Evolutionary conservation across 2,113 vertebrate species (phyloP), one percentile per base, ranked within the genome.

Genomic region (Protobothrops mucrosquamatus): DNA sequence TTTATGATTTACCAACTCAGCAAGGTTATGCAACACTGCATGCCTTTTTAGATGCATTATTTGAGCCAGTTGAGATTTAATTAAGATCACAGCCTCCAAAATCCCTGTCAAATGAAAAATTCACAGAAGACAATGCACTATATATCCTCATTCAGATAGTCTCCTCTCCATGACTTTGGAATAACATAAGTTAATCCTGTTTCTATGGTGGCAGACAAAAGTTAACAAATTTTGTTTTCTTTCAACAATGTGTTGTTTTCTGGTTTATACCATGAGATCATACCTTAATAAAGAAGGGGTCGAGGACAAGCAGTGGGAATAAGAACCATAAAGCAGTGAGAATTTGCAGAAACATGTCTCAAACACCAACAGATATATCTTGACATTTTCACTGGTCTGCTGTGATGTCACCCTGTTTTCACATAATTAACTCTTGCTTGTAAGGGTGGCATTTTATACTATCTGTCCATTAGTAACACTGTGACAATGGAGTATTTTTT

Each of bases 31-130:
- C 98, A 98, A 98, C 97, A 92, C 96, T 97, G 97, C 98, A 96
- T 97, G 98, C 98, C 97, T 98, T 98, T 97, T 98, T 97, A 98
- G 98, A 98, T 97, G 97, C 97, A 97, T 98, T 98, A 98, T 98
- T 99, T 98, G 97, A 98, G 98, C 98, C 97, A 97, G 98, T 98
- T 98, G 98, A 99, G 98, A 99, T 99, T 99, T 99, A 99, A 99
- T 99, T 99, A 99, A 98, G 98, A 99, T 99, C 98, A 98, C 98
- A 98, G 98, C 96, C 98, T 97, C 97, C 98, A 98, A 99, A 99
- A 99, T 98, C 98, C 98, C 97, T 97, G 98, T 98, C 98, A 98
- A 98, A 99, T 98, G 97, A 98, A 98, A 86, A 98, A 98, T 98
- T 98, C 98, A 98, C 96, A 96, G 96, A 98, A 99, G 98, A 99